A percentile compares a stretch with the other conserved stretches of the same genome.
phyloP scores from a whole-genome alignment of 2,888 invertebrate genomes.

The Choreutis nemorana region DNA sequence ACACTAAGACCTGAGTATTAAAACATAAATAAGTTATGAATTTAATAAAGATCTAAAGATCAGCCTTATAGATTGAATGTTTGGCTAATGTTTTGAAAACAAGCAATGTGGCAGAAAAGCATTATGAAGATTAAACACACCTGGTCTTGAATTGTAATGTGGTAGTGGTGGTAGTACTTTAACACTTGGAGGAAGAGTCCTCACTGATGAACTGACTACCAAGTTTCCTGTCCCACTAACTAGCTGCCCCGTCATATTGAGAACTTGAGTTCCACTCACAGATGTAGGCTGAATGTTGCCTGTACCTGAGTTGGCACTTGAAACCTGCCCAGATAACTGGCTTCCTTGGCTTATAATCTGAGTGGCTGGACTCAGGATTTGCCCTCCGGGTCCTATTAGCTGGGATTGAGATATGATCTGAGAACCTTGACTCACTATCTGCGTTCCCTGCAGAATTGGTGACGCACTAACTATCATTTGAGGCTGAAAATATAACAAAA shows the following conservation, averaged over 20 bases:
- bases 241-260: slow-evolving; percentile 46
- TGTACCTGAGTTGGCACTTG: slow-evolving; percentile 25
- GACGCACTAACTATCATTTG: slow-evolving; percentile 55
- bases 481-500: slow-evolving; percentile 28
- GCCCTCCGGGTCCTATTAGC: slow-evolving; percentile 37
- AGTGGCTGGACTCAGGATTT: slow-evolving; percentile 44
- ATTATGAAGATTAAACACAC: too few species aligned
- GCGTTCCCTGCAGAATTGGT: slow-evolving; percentile 48
- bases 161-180: slow-evolving; percentile 48
- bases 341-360: slow-evolving; percentile 59
- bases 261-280: slow-evolving; percentile 27
- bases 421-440: slow-evolving; percentile 50
- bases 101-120: too few species aligned
- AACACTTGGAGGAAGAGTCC: slow-evolving; percentile 47
- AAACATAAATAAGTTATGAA: too few species aligned
- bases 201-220: slow-evolving; percentile 47
- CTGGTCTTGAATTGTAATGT: slow-evolving; percentile 48
- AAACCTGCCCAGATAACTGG: slow-evolving; percentile 41
- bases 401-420: slow-evolving; percentile 52
- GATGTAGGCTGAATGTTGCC: slow-evolving; percentile 30
- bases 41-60: too few species aligned
- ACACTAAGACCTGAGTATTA: too few species aligned
- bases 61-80: not conserved
- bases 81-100: not conserved
- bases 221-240: slow-evolving; percentile 38